Percentiles rank a stretch among this genome's conserved stretches.
phyloP scores from a whole-genome alignment of 2,888 invertebrate genomes.

The Empis livida region DNA sequence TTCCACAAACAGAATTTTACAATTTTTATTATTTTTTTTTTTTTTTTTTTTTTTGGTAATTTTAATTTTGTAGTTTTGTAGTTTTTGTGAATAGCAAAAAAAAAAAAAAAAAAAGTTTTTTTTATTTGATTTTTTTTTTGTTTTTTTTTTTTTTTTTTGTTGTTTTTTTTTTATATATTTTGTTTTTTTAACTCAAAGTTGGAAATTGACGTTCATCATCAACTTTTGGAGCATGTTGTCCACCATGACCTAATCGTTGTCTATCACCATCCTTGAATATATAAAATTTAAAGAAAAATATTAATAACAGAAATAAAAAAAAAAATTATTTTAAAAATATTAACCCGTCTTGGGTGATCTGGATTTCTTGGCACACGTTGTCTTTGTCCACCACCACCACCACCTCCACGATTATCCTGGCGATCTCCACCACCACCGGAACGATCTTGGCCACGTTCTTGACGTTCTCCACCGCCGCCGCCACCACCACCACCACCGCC shows the following conservation, averaged over 20 bases:
- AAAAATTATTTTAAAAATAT: too few relatives aligned
- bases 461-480: constrained; percentile 11
- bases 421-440: not conserved
- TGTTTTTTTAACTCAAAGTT: constrained; percentile 59
- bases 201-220: constrained; percentile 95
- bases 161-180: constrained; percentile 2
- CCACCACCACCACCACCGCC: constrained; percentile 13
- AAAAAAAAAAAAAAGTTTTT: too few relatives aligned
- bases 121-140: too few relatives aligned
- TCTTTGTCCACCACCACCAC: not conserved
- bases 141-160: too few relatives aligned
- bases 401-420: constrained; percentile 14
- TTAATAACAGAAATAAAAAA: too few relatives aligned
- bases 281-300: too few relatives aligned
- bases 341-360: constrained; percentile 8
- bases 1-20: too few relatives aligned
- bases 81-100: too few relatives aligned
- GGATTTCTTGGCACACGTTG: not conserved
- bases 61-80: too few relatives aligned
- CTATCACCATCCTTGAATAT: constrained; percentile 13
- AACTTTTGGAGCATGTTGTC: constrained; percentile 61
- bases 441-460: constrained; percentile 14
- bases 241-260: constrained; percentile 14
- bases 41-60: too few relatives aligned
- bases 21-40: too few relatives aligned